Evolutionary conservation across 1,140 invertebrate species (phyloP), one percentile per base, ranked within the genome.

Genomic region (Harpegnathos saltator): DNA sequence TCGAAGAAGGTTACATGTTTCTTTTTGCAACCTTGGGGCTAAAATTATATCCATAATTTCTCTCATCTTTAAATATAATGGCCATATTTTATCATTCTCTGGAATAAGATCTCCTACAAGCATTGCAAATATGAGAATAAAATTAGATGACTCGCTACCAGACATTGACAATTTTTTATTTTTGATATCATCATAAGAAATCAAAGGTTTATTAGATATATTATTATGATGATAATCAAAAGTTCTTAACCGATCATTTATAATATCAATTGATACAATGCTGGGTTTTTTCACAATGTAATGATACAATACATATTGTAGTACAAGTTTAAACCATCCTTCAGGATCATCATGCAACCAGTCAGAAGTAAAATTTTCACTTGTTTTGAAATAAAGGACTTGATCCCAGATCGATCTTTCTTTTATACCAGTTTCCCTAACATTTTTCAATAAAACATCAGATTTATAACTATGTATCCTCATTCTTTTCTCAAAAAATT

Each of bases 51-150:
- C 52, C 24, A 52, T 63, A 68, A 78, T 78, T 17, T 50, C 48
- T 54, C 44, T 65, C 50, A 78, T 63, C 52, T 78, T 78, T 38
- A 69, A 56, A 72, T 72, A 72, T 65, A 77, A 77, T 61, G n/a
- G 12, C 73, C 73, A 72, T 22, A 72, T 50, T 38, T 19, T 33
- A 56, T 72, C 52, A 65, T 77, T 61, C 29, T 61, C 22, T 26
- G 59, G 38, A 33, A 72, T 58, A 33, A 72, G 2, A 72, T 72
- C 26, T 72, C 26, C 52, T 58, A 72, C 69, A 72, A 72, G 52
- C 54, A 72, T 54, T 29, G 69, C 50, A 72, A 72, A 72, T 3
- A 72, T 72, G 9, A 54, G n/a, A 56, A 38, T 72, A 38, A 72
- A 72, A 72, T 58, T 56, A 29, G 54, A 72, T 58, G 50, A 72